Base-by-base conservation (phyloP, 2,888 invertebrate species). In the Encarsia formosa region DNA sequence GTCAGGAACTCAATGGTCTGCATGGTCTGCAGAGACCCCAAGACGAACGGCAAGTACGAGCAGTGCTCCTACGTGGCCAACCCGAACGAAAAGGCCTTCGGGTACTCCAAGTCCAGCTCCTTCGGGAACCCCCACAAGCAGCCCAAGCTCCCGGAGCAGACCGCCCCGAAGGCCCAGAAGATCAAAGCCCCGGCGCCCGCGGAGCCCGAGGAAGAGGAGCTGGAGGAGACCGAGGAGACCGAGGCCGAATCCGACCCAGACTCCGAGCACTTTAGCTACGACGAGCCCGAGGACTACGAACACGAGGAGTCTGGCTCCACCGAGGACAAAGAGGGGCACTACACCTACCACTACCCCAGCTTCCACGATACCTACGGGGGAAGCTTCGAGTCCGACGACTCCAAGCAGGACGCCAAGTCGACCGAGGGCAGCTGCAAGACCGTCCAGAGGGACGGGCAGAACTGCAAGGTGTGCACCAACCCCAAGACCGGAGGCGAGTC, bases 11-110 rank as follows among this genome's bases (percentile, higher is more conserved):
- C 83, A 4, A 83, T 84, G 82, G 79, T 82, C 16, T 90, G 90
- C 69, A 81, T 82, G 66, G 79, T 87, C 2, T 91, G 91, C 66
- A 81, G 83, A 59, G 83, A 89, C 66, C 79, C 84, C 1, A 83
- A 85, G 68, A 85, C 84, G 13, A 86, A 87, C 49, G 88, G 86
- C 18, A 85, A 86, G 55, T 89, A 85, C 64, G 90, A 91, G 69
- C 86, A 86, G 20, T 92, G 91, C 68, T 86, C 88, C 0, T 91
- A 89, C 70, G 84, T 85, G 3, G 81, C 84, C 0, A 82, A 83
- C 53, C 87, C 87, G 0, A 80, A 82, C 63, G 86, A 86, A 56
- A 83, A 86, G 66, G 80, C 61, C 2, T 65, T 61, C 40, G 58
- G 64, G 3, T 67, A 66, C 31, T 55, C 49, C 3, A 67, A 67